Percentiles rank a stretch among this genome's conserved stretches.
These are phyloP conservation scores for Syncerus caffer DNA, from an alignment of 2,797 vertebrate genomes.

Conservation along the genomic window DNA sequence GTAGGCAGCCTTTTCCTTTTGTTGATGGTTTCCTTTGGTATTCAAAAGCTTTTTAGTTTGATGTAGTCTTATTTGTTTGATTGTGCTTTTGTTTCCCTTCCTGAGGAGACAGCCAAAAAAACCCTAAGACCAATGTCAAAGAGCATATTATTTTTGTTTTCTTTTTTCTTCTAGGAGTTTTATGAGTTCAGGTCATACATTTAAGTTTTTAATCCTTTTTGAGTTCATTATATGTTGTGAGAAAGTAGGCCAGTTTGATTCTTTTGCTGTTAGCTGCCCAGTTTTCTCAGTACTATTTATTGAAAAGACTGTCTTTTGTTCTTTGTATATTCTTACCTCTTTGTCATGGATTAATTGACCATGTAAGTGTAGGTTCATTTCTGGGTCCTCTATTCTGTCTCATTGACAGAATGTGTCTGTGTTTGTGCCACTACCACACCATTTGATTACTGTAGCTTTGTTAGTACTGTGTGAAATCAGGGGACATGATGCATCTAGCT, in stretches of 20 bases:
- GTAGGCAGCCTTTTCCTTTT: neutral
- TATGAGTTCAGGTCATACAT: neutral
- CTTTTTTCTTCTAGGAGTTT: neutral
- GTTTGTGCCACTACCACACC: neutral
- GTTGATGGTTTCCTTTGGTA: neutral
- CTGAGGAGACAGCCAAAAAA: neutral
- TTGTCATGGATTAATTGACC: neutral
- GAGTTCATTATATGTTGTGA: neutral
- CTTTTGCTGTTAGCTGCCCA: neutral
- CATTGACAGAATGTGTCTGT: neutral
- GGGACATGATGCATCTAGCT: neutral
- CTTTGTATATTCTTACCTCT: neutral
- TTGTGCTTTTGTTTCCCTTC: neutral
- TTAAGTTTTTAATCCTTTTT: neutral
- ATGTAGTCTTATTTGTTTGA: neutral
- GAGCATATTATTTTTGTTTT: neutral
- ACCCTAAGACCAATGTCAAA: neutral
- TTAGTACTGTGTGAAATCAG: neutral
- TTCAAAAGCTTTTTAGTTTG: neutral
- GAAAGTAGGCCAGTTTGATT: neutral
- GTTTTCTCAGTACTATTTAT: neutral
- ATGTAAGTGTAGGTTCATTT: neutral
- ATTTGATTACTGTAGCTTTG: neutral
- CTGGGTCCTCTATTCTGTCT: neutral
- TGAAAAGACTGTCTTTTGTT: neutral